Percentiles rank a stretch among this genome's conserved stretches.
Conservation (phyloP, 2,797 vertebrate species). For the Lepilemur ruficaudatus region DNA sequence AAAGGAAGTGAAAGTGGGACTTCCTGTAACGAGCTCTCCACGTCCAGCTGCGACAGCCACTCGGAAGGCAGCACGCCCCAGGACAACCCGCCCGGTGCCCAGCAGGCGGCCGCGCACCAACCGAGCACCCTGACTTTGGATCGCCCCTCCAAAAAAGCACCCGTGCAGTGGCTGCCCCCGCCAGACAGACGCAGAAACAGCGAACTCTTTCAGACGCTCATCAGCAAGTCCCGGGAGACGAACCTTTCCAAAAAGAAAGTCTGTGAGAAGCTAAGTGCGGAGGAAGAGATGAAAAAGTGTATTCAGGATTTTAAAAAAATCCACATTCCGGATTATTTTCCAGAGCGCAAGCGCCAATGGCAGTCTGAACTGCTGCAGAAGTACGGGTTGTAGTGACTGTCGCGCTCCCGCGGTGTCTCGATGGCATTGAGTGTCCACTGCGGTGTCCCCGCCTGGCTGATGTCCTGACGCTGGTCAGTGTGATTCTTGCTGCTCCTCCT, state of each 20-base stretch:
- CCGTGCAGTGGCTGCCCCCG: constrained; percentile 89
- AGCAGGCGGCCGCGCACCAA: constrained; percentile 86
- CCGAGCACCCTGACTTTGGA: constrained; percentile 91
- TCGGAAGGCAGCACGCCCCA: constrained; percentile 91
- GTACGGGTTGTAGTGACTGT: constrained; percentile 87
- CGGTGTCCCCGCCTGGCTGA: constrained; percentile 75
- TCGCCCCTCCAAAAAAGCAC: constrained; percentile 90
- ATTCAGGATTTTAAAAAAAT: constrained; percentile 93
- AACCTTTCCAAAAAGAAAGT: constrained; percentile 92
- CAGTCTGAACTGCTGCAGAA: constrained; percentile 93
- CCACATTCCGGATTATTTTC: constrained; percentile 92
- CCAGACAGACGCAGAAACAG: constrained; percentile 93
- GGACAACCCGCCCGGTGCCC: constrained; percentile 84
- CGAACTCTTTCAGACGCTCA: constrained; percentile 93
- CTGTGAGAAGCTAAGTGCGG: constrained; percentile 89
- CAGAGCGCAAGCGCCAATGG: constrained; percentile 92
- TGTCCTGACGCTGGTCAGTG: constrained; percentile 73
- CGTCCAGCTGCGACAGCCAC: constrained; percentile 92
- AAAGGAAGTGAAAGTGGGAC: constrained; percentile 94
- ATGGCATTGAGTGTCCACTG: constrained; percentile 78
- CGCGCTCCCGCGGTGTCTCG: constrained; percentile 2
- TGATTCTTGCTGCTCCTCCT: constrained; percentile 83
- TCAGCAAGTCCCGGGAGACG: constrained; percentile 90
- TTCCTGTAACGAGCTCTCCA: constrained; percentile 91
- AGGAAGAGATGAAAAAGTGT: constrained; percentile 94